These are phyloP conservation scores for Siniperca chuatsi DNA, from an alignment of 2,113 vertebrate genomes.

Conservation along the genomic window DNA sequence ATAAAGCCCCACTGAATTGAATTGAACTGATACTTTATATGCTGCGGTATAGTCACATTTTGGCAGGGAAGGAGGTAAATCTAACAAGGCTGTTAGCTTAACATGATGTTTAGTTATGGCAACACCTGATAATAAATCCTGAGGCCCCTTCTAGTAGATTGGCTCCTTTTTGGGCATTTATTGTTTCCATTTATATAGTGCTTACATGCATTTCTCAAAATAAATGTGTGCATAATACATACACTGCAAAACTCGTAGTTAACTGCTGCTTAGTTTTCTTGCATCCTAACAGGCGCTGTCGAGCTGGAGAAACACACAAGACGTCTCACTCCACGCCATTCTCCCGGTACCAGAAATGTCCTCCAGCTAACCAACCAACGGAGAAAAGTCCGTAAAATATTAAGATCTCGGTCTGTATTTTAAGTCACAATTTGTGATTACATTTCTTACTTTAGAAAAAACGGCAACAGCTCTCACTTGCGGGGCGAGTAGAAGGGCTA, in stretches of 20 bases:
- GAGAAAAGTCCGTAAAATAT: neutral
- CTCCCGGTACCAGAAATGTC: neutral
- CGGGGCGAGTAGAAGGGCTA: rapidly evolving
- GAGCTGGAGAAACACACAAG: neutral
- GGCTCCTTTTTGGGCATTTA: neutral
- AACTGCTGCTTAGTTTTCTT: neutral
- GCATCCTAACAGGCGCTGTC: neutral
- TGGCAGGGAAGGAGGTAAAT: neutral
- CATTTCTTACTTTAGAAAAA: no score
- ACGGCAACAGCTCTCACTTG: rapidly evolving
- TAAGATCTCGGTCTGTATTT: neutral
- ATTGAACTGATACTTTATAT: no score
- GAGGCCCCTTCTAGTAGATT: neutral
- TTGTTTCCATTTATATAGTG: neutral
- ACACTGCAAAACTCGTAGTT: neutral
- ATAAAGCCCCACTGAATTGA: no score
- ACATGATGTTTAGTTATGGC: neutral
- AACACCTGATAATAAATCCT: neutral
- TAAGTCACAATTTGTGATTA: neutral
- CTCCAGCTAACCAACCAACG: no score
- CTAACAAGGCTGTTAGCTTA: neutral
- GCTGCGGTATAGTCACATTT: neutral
- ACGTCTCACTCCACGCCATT: conserved; percentile 12
- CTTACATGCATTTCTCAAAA: neutral
- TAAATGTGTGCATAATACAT: neutral